phyloP scores from a whole-genome alignment of 2,888 invertebrate genomes.

The Plebejus melissa region DNA sequence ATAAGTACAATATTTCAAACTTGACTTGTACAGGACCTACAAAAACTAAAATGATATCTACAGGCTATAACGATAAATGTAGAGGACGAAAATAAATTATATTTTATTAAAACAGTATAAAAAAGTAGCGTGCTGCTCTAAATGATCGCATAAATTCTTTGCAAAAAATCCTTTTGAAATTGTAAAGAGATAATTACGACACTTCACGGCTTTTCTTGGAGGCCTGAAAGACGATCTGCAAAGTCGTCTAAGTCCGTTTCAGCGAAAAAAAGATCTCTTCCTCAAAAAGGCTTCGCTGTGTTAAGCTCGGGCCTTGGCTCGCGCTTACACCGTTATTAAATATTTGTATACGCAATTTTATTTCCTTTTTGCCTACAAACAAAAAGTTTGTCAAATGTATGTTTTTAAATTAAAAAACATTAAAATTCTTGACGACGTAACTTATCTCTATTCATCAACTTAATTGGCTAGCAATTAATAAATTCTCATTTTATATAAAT shows the following conservation, averaged over 20 bases:
- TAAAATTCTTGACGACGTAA: neutral
- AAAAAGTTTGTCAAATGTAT: neutral
- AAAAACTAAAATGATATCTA: neutral
- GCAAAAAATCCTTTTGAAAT: conserved; percentile 35
- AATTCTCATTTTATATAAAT: neutral
- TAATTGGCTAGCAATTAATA: neutral
- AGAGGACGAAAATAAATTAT: neutral
- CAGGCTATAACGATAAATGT: neutral
- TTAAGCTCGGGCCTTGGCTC: conserved; percentile 45
- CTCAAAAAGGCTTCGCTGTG: conserved; percentile 69
- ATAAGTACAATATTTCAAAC: neutral
- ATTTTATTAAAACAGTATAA: neutral
- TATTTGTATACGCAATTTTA: neutral
- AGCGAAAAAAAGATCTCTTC: conserved; percentile 64
- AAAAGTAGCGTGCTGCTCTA: neutral
- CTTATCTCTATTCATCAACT: neutral
- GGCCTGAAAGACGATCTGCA: conserved; percentile 69
- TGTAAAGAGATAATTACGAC: conserved; percentile 64
- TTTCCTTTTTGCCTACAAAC: neutral
- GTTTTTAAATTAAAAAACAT: neutral
- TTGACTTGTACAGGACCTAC: neutral
- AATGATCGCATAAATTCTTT: conserved; percentile 26
- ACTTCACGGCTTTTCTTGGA: conserved; percentile 70
- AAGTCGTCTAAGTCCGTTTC: conserved; percentile 73
- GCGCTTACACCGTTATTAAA: conserved; percentile 50